Percentiles rank a stretch among this genome's conserved stretches.
Evolutionary conservation across 2,888 invertebrate species (phyloP).

Genomic region (Drosophila macrospina): DNA sequence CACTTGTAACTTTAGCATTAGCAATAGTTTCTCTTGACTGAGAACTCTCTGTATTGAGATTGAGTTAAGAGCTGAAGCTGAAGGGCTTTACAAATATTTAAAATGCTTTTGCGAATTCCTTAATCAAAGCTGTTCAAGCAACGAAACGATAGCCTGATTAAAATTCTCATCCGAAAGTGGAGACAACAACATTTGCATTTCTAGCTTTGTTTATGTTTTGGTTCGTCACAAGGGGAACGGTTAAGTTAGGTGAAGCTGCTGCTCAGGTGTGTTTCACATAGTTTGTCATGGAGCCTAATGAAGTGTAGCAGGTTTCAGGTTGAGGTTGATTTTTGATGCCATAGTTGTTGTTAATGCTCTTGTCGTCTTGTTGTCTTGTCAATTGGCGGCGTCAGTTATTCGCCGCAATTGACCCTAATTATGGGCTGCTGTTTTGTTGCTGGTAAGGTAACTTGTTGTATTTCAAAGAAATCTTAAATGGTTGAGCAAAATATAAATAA

Average conservation of each 20-base stretch:
- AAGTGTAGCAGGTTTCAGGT: constrained; percentile 53
- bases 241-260: constrained; percentile 1
- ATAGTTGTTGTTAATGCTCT: constrained; percentile 8
- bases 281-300: constrained; percentile 62
- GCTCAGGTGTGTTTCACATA: constrained; percentile 29
- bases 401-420: constrained; percentile 68
- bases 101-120: constrained; percentile 10
- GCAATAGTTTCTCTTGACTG: neutral
- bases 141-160: constrained; percentile 17
- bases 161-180: constrained; percentile 12
- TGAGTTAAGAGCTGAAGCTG: too few relatives aligned
- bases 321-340: constrained; percentile 5
- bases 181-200: constrained; percentile 20
- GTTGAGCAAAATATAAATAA: constrained; percentile 31
- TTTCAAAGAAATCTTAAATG: constrained; percentile 24
- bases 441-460: constrained; percentile 23
- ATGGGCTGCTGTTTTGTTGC: constrained; percentile 36
- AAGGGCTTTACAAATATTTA: constrained; percentile 17
- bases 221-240: neutral
- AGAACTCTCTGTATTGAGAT: constrained; percentile 1
- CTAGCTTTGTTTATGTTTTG: constrained; percentile 20
- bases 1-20: neutral
- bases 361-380: constrained; percentile 25
- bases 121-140: constrained; percentile 9
- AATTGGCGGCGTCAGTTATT: constrained; percentile 44